Percentiles rank a stretch among this genome's conserved stretches.
Conservation (phyloP, 2,888 invertebrate species). For the Pogonocherus hispidulus region DNA sequence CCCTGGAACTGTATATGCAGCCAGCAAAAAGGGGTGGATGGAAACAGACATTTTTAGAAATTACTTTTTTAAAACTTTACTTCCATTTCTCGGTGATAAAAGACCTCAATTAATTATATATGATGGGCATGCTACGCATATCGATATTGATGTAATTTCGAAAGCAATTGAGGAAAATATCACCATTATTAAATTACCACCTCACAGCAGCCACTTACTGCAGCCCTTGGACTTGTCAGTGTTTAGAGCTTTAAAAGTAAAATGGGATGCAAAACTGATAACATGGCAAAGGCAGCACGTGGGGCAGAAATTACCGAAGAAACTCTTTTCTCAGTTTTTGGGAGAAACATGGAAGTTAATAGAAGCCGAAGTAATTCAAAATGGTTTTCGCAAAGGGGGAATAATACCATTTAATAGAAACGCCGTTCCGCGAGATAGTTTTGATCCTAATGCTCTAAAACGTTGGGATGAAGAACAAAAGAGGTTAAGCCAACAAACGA, state of each 20-base stretch:
- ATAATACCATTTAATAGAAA: constrained; percentile 4
- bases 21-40: constrained; percentile 58
- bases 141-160: neutral
- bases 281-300: neutral
- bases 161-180: neutral
- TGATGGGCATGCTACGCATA: constrained; percentile 4
- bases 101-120: constrained; percentile 39
- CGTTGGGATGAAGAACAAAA: neutral
- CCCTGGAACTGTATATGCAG: constrained; percentile 53
- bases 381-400: neutral
- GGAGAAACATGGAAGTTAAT: constrained; percentile 34
- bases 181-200: neutral
- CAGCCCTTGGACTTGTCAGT: constrained; percentile 5
- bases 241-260: neutral
- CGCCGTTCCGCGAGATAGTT: neutral
- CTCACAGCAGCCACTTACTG: neutral
- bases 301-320: neutral
- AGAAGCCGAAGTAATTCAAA: neutral
- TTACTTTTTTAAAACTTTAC: too few relatives aligned
- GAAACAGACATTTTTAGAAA: constrained; percentile 41
- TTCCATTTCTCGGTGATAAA: constrained; percentile 28
- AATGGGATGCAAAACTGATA: constrained; percentile 12
- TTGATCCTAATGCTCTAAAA: neutral
- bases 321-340: constrained; percentile 36
- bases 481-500: too few relatives aligned